Evolutionary conservation across 2,797 vertebrate genomes (phyloP).

Genomic region (Cottoperca gobio): DNA sequence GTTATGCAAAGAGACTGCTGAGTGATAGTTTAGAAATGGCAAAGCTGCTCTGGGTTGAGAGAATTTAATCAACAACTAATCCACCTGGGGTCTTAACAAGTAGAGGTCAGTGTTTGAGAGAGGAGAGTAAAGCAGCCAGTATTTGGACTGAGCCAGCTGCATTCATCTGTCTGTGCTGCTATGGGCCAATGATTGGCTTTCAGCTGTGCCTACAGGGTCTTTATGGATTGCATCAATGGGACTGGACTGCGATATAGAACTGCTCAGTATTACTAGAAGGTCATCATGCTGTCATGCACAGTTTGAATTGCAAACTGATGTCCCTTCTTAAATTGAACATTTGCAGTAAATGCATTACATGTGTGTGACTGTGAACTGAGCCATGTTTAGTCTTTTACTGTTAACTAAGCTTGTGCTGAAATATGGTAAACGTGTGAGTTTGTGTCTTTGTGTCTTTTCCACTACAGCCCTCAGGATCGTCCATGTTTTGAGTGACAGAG

Average conservation of each 20-base stretch:
- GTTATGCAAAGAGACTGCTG: background rate
- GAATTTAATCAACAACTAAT: conserved; percentile 22
- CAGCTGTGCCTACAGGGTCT: conserved; percentile 3
- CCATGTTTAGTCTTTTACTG: background rate
- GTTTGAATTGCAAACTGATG: background rate
- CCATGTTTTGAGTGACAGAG: conserved; percentile 10
- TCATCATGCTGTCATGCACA: background rate
- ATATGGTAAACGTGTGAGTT: background rate
- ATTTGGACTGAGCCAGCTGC: conserved; percentile 18
- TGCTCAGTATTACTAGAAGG: background rate
- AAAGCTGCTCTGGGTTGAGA: background rate
- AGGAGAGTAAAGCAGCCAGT: background rate
- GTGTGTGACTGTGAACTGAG: background rate
- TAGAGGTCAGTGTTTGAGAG: conserved; percentile 34
- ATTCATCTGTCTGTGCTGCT: conserved; percentile 18
- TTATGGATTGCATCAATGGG: background rate
- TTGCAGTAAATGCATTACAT: background rate
- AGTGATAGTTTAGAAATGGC: background rate
- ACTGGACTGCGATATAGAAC: background rate
- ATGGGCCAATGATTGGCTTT: background rate
- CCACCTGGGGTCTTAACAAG: conserved; percentile 50
- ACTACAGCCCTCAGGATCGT: background rate
- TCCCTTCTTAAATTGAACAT: background rate
- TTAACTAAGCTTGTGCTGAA: background rate
- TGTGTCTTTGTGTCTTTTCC: conserved; percentile 26